Evolutionary conservation across 2,888 invertebrate species (phyloP), one percentile per base, ranked within the genome.

Genomic region (Pseudococcus viburni): DNA sequence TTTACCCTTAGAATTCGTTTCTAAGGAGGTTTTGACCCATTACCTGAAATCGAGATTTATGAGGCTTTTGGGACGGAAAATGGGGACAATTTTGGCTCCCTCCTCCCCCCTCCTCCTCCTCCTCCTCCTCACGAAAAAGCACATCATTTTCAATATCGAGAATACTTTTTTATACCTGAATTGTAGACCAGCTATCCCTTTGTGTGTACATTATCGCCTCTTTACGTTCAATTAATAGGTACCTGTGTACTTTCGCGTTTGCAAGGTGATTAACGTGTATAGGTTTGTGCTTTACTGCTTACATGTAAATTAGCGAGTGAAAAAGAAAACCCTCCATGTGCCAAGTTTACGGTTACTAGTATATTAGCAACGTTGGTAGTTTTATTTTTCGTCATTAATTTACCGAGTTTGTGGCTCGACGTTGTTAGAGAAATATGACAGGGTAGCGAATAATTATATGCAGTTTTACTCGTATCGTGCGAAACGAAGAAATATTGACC

Each of bases 381-480:
- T 77, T 77, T 77, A 42, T 39, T 77, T 77, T 77, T 77, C 77
- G 12, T 77, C 17, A 77, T 77, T 77, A 77, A 77, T 77, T 77
- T 77, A 39, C 26, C 17, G 77, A 39, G n/a, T 55, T n/a, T 77
- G 8, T 5, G 77, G 42, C 39, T 77, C 33, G 77, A 77, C 77
- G 77, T 39, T 42, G 42, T 77, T 77, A n/a, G 17, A 77, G 73
- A 77, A 77, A 77, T 39, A 42, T 42, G 77, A 77, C 77, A 42
- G 39, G 68, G 68, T 68, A 68, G 26, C 68, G 5, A 68, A 64
- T 64, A 64, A 68, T 68, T 68, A 68, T 68, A 68, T 68, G 68
- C 68, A 68, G 26, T 68, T 68, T n/a, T 68, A 68, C 68, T 68
- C 55, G 55, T 51, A 51, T 17, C 55, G 55, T 55, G 55, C 55